These are phyloP conservation scores for Mythimna ferrago DNA, from an alignment of 2,888 invertebrate species.

Conservation along the genomic window DNA sequence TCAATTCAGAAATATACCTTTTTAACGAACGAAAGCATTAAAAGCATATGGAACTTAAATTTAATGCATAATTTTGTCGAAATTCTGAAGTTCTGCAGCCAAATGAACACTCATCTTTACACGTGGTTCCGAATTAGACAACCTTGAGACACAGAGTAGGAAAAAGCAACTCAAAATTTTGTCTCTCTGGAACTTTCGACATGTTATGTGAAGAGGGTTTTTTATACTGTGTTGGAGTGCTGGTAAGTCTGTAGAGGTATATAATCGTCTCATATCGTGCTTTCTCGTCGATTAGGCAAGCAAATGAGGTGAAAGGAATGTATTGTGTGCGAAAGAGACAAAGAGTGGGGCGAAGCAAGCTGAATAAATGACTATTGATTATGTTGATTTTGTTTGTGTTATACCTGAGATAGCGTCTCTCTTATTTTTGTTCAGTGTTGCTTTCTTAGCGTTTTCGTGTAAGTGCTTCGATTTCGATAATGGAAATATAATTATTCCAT, in stretches of 20 bases:
- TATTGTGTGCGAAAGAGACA: constrained; percentile 78
- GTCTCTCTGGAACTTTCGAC: constrained; percentile 15
- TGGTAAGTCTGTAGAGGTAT: constrained; percentile 62
- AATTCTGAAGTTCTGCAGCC: constrained; percentile 67
- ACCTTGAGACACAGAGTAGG: constrained; percentile 58
- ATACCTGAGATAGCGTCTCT: constrained; percentile 48
- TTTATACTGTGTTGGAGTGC: constrained; percentile 58
- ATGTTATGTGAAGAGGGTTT: not conserved
- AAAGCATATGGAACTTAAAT: constrained; percentile 68
- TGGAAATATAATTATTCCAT: constrained; percentile 10
- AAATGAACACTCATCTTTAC: constrained; percentile 68
- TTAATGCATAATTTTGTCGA: constrained; percentile 73
- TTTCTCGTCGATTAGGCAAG: constrained; percentile 81
- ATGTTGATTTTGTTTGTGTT: constrained; percentile 64
- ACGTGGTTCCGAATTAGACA: constrained; percentile 40
- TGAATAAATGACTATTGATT: constrained; percentile 70
- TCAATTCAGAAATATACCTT: constrained; percentile 50
- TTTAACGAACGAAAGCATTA: constrained; percentile 69
- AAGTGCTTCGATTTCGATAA: constrained; percentile 23
- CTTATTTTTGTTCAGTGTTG: constrained; percentile 20
- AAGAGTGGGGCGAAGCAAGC: constrained; percentile 67
- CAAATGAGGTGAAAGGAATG: constrained; percentile 80
- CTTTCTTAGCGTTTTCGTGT: constrained; percentile 22
- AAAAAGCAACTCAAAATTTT: not conserved
- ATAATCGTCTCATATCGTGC: constrained; percentile 80